These are phyloP conservation scores for Sturnira hondurensis DNA, from an alignment of 2,113 vertebrate genomes.

Conservation along the genomic window DNA sequence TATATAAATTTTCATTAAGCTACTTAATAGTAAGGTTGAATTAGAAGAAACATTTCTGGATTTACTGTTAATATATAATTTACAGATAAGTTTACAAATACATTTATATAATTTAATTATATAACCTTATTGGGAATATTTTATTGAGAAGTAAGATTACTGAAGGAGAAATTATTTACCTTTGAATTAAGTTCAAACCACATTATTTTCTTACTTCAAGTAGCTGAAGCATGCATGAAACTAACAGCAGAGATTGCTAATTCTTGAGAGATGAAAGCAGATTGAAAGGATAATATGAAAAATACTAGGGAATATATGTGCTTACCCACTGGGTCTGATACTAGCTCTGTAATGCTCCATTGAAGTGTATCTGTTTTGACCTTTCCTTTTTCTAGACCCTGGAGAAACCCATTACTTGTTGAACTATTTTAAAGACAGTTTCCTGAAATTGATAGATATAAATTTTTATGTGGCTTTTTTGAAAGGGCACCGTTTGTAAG, in stretches of 20 bases:
- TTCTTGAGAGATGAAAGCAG: background rate
- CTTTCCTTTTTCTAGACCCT: background rate
- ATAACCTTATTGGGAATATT: background rate
- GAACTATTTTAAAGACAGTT: background rate
- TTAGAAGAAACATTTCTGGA: background rate
- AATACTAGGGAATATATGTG: background rate
- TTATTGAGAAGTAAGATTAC: background rate
- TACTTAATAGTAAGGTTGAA: background rate
- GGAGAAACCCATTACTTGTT: background rate
- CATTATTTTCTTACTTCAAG: background rate
- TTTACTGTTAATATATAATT: background rate
- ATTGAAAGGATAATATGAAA: background rate
- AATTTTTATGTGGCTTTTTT: background rate
- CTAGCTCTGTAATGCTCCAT: background rate
- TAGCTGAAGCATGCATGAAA: background rate
- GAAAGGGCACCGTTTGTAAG: background rate
- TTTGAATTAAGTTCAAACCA: background rate
- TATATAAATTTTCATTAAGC: background rate
- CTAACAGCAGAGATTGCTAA: background rate
- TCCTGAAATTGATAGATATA: background rate
- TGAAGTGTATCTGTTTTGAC: background rate
- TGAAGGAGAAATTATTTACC: background rate
- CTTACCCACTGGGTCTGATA: background rate
- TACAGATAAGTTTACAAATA: too few relatives aligned
- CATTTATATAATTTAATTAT: background rate